These are phyloP conservation scores for Tyria jacobaeae DNA, from an alignment of 2,888 invertebrate species.

Conservation along the genomic window DNA sequence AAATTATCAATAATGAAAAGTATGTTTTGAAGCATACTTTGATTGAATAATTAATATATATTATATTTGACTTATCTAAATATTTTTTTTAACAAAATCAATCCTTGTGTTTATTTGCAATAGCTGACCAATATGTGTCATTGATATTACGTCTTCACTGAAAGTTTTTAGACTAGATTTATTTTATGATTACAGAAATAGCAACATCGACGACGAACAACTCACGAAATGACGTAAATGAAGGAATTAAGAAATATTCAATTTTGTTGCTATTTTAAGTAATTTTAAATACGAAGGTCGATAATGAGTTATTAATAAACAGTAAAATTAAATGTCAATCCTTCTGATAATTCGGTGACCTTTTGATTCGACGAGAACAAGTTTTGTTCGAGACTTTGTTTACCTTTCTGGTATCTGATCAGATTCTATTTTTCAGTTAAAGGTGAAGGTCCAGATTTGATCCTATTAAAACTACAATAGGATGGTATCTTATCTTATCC, in stretches of 20 bases:
- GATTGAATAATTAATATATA: too few relatives aligned
- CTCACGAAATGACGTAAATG: neutral
- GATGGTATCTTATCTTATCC: too few relatives aligned
- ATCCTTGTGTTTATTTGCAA: too few relatives aligned
- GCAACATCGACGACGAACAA: neutral
- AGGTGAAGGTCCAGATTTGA: too few relatives aligned
- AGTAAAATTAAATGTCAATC: neutral
- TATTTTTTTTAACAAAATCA: too few relatives aligned
- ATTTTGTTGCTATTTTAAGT: neutral
- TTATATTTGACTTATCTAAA: too few relatives aligned
- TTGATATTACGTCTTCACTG: too few relatives aligned
- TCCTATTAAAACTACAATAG: too few relatives aligned
- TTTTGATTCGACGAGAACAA: neutral
- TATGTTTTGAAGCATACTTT: too few relatives aligned
- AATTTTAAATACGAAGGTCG: neutral
- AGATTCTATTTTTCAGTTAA: too few relatives aligned
- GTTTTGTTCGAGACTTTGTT: neutral
- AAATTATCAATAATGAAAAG: too few relatives aligned
- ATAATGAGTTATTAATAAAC: neutral
- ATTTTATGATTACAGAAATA: neutral
- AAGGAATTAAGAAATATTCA: neutral
- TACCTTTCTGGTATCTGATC: neutral
- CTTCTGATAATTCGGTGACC: neutral
- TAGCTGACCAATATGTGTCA: too few relatives aligned
- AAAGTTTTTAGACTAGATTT: neutral